Conservation (phyloP, 2,797 vertebrate species). For the Antrozous pallidus region DNA sequence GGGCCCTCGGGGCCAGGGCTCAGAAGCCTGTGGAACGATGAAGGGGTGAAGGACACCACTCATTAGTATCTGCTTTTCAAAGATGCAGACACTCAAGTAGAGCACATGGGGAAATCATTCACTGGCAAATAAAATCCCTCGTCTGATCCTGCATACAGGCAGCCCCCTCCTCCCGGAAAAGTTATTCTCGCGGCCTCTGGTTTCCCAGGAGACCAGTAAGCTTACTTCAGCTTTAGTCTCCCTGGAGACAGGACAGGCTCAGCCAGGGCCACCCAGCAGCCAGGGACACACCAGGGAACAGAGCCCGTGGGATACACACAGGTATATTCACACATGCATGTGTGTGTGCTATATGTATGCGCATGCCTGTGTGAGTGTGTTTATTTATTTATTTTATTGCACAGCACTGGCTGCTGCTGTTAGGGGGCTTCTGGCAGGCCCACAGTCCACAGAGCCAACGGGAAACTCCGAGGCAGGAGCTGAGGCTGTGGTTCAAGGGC, state of each 20-base stretch:
- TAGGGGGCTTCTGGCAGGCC: too few species aligned
- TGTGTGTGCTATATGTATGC: too few species aligned
- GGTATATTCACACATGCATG: neutral
- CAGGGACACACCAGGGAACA: neutral
- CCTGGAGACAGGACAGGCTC: neutral
- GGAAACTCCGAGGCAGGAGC: neutral
- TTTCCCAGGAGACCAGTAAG: neutral
- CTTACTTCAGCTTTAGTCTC: too few species aligned
- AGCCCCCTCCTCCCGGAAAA: neutral
- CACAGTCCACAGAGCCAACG: neutral
- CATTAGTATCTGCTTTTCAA: neutral
- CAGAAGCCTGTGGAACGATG: neutral
- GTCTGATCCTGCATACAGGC: neutral
- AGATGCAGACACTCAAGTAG: neutral
- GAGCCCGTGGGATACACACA: neutral
- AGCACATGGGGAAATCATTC: neutral
- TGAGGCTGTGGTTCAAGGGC: neutral
- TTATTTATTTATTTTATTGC: neutral
- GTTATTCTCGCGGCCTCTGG: neutral
- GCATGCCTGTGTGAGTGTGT: neutral
- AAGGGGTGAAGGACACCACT: neutral
- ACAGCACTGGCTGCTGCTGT: neutral
- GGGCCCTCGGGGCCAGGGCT: neutral
- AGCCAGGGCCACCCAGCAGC: neutral
- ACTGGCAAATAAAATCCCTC: neutral